phyloP scores from a whole-genome alignment of 2,113 vertebrate species.

The Thinocorus orbignyianus region DNA sequence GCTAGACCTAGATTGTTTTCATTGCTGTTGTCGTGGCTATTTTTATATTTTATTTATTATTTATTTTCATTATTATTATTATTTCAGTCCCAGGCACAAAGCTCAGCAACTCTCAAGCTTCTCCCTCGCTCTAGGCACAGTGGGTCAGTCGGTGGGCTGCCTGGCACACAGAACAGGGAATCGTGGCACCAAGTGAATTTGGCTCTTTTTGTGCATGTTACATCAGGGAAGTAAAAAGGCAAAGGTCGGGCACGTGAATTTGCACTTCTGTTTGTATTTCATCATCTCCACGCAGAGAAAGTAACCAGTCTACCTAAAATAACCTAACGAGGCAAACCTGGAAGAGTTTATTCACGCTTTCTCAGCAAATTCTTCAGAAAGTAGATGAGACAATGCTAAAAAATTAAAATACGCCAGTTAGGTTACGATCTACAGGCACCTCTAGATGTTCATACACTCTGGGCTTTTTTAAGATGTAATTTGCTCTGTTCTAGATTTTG shows the following conservation, averaged over 20 bases:
- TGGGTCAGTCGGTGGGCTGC: background rate
- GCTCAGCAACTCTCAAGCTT: background rate
- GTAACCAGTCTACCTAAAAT: background rate
- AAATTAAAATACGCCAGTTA: background rate
- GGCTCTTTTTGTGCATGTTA: background rate
- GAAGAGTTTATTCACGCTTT: background rate
- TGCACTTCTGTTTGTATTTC: background rate
- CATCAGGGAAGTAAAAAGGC: background rate
- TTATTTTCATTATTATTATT: background rate
- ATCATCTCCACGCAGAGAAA: background rate
- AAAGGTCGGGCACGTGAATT: background rate
- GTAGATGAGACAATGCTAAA: background rate
- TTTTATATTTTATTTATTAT: background rate
- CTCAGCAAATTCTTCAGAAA: background rate
- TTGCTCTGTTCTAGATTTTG: background rate
- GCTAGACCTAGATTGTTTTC: background rate
- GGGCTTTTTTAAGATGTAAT: background rate
- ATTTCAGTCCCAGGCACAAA: background rate
- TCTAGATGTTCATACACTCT: background rate
- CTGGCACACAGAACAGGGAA: background rate
- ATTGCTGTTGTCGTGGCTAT: background rate
- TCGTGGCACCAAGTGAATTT: background rate
- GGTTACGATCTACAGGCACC: background rate
- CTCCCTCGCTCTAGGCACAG: background rate
- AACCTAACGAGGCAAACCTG: background rate